These are phyloP conservation scores for Polymixis flavicincta DNA, from an alignment of 2,888 invertebrate species.

Conservation along the genomic window DNA sequence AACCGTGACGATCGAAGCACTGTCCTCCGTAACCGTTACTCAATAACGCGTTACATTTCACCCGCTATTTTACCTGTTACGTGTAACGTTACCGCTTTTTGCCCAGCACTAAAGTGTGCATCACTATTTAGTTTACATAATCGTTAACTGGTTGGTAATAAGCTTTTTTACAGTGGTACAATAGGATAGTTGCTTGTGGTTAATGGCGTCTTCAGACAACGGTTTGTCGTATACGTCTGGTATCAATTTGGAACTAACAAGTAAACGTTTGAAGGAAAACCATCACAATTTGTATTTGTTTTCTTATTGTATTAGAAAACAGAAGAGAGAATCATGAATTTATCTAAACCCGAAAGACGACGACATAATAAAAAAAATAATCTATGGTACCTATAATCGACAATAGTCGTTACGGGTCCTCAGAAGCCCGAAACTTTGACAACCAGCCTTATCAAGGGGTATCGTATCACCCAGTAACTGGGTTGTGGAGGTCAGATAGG, in stretches of 20 bases:
- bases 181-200: slow-evolving; percentile 37
- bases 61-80: slow-evolving; percentile 65
- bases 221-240: slow-evolving; percentile 1
- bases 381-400: neutral
- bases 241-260: slow-evolving; percentile 21
- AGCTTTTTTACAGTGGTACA: slow-evolving; percentile 48
- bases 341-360: neutral
- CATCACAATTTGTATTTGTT: slow-evolving; percentile 7
- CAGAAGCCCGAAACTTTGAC: too few relatives aligned
- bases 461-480: too few relatives aligned
- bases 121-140: slow-evolving; percentile 63
- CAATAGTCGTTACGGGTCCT: too few relatives aligned
- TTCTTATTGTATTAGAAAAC: neutral
- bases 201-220: slow-evolving; percentile 11
- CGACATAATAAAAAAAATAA: neutral
- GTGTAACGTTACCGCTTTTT: slow-evolving; percentile 56
- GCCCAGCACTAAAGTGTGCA: slow-evolving; percentile 47
- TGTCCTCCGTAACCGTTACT: slow-evolving; percentile 75
- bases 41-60: slow-evolving; percentile 75
- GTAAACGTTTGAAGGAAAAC: slow-evolving; percentile 9
- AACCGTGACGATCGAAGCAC: slow-evolving; percentile 69
- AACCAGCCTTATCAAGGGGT: too few relatives aligned
- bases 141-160: slow-evolving; percentile 53
- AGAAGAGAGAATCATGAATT: neutral
- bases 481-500: too few relatives aligned